These are phyloP conservation scores for Spheniscus mendiculus DNA, from an alignment of 2,113 vertebrate species.

Conservation along the genomic window DNA sequence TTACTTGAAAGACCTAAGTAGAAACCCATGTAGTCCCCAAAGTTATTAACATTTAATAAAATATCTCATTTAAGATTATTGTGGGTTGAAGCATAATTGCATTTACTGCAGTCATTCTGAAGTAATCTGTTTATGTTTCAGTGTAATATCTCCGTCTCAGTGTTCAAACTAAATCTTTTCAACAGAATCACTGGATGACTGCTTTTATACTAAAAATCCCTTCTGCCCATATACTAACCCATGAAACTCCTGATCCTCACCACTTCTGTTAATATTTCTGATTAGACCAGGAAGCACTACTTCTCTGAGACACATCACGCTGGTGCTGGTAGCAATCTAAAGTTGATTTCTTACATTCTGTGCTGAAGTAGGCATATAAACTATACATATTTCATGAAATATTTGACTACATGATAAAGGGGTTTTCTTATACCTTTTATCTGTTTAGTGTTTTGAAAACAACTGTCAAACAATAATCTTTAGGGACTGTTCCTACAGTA, in stretches of 20 bases:
- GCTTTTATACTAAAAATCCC: not conserved
- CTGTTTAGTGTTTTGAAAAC: not conserved
- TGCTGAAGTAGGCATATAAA: not conserved
- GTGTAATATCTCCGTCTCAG: not conserved
- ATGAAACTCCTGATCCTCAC: not conserved
- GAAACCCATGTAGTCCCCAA: conserved; percentile 41
- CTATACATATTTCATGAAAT: not conserved
- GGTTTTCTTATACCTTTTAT: not conserved
- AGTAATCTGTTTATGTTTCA: not conserved
- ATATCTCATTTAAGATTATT: conserved; percentile 44
- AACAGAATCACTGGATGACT: not conserved
- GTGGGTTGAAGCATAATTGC: conserved; percentile 26
- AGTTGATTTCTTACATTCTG: not conserved
- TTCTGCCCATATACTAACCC: not conserved
- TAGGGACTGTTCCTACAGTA: not conserved
- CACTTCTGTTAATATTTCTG: not conserved
- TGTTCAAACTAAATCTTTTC: not conserved
- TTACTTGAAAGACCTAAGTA: conserved; percentile 44
- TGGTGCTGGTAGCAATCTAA: not conserved
- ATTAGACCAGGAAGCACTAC: not conserved
- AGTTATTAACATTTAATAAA: conserved; percentile 58
- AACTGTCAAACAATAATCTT: not conserved
- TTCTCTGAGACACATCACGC: not conserved
- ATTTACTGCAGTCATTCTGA: conserved; percentile 18
- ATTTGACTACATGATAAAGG: not conserved